Evolutionary conservation across 2,888 invertebrate species (phyloP), one percentile per base, ranked within the genome.

Genomic region (Carabus problematicus): DNA sequence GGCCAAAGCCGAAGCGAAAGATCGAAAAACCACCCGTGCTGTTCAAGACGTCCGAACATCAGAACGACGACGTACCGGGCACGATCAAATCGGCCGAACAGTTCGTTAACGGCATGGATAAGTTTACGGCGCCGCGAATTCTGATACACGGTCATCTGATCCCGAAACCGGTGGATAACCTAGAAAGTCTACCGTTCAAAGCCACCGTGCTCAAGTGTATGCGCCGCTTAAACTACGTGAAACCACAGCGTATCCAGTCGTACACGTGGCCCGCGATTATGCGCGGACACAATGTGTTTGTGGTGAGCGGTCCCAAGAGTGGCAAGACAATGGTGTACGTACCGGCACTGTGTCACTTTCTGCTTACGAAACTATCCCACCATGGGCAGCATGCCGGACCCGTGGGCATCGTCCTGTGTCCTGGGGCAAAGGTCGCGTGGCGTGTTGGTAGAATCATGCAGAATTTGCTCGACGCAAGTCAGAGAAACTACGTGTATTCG

Each of bases 311-410:
- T 0, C 76, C 82, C 0, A 79, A 80, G 11, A 85, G 87, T 62
- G 92, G 92, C 0, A 92, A 92, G 81, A 91, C 92, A 0, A 79
- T 89, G 75, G 88, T 89, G 0, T 92, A 91, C 76, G 77, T 91
- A 29, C 87, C 91, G 11, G 87, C 91, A 0, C 79, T 94, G 3
- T 84, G 89, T 61, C 87, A 88, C 59, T 82, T 86, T 64, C 79
- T 91, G 6, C 78, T 82, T 12, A 85, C 87, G 75, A 79, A 77
- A 40, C 76, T 78, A 2, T 56, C 63, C 29, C 74, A 76, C 1
- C 75, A 82, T 12, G 76, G 77, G 0, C 75, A 80, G n/a, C 82
- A 84, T 16, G 83, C 83, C 47, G 88, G 89, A 41, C 92, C 93
- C 0, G 80, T 86, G 11, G 86, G 85, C 14, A 81, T 93, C 4